Percentiles rank a stretch among this genome's conserved stretches.
phyloP scores from a whole-genome alignment of 64 coral and sea anemone species.

The Montipora efflorescens region DNA sequence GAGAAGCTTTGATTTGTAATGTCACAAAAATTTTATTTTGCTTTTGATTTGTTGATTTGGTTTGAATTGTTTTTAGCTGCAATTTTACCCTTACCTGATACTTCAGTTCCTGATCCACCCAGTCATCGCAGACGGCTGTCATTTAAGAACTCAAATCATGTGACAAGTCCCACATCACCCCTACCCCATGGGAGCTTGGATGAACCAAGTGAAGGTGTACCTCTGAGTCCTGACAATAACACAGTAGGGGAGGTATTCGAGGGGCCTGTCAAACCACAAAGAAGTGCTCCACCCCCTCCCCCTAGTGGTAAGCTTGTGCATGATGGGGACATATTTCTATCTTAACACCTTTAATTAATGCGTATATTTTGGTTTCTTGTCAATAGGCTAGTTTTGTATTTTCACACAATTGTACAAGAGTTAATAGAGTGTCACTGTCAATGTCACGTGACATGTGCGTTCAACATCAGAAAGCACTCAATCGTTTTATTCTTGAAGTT shows the following conservation, averaged over 20 bases:
- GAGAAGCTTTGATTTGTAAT: not conserved
- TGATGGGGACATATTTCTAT: not conserved
- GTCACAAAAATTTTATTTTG: not conserved
- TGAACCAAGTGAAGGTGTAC: not conserved
- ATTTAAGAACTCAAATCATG: conserved; percentile 13
- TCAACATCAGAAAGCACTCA: too few species aligned
- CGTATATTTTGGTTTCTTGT: too few species aligned
- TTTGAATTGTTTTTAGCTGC: conserved; percentile 14
- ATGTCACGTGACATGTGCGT: too few species aligned
- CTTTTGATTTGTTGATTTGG: conserved; percentile 17
- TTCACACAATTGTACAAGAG: too few species aligned
- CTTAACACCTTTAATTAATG: not conserved
- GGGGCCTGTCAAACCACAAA: conserved; percentile 46
- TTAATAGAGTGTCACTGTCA: too few species aligned
- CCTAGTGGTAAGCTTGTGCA: conserved; percentile 48
- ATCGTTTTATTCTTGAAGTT: too few species aligned
- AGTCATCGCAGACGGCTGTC: not conserved
- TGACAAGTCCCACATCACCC: conserved; percentile 19
- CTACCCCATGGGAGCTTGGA: not conserved
- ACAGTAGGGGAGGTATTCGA: conserved; percentile 18
- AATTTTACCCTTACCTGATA: conserved; percentile 9
- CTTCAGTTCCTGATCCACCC: conserved; percentile 20
- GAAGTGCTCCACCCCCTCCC: conserved; percentile 70
- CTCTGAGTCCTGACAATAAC: conserved; percentile 2
- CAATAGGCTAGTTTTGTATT: too few species aligned